Base-by-base conservation (phyloP, 2,888 invertebrate species). In the Drosophila subquinaria region DNA sequence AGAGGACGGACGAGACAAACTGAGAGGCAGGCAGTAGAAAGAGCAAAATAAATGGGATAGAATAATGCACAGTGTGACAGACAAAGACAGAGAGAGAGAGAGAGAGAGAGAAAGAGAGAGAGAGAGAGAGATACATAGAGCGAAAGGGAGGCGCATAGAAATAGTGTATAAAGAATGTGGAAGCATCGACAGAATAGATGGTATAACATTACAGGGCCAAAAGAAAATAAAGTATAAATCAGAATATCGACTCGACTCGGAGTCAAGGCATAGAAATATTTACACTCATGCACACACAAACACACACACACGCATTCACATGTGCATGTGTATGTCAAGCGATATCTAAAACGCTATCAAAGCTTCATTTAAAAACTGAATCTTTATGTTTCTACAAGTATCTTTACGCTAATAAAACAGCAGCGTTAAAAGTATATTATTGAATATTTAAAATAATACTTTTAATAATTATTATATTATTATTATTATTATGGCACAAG, bases 1-100 rank as follows among this genome's bases (percentile, higher is more conserved):
- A 69, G 81, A 65, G 61, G 63, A 62, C 67, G 77, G 42, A 64
- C 40, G 40, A n/a, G n/a, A 23, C 35, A 36, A 59, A 56, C 68
- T 27, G 55, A 75, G 60, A 61, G 56, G 57, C 65, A 68, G 47
- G 20, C 60, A 56, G 57, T 35, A 35, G 50, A 64, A 40, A 59
- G 53, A 66, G 50, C 23, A 57, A 67, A 79, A 70, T 75, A 77
- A 77, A 77, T 79, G 76, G 59, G 27, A 62, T 79, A 56, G 47
- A 65, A 70, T 30, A 52, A 67, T 27, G 51, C 47, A n/a, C 47
- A 47, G 36, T 36, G 45, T 36, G 45, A 48, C 47, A 59, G 27
- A 47, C 13, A 11, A 27, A 60, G 53, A 47, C 17, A 35, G 33
- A 23, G 20, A 35, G 42, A 35, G 42, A 35, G 15, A 38, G 30